These are phyloP conservation scores for Nebria ingens DNA, from an alignment of 1,140 invertebrate species.

Conservation along the genomic window DNA sequence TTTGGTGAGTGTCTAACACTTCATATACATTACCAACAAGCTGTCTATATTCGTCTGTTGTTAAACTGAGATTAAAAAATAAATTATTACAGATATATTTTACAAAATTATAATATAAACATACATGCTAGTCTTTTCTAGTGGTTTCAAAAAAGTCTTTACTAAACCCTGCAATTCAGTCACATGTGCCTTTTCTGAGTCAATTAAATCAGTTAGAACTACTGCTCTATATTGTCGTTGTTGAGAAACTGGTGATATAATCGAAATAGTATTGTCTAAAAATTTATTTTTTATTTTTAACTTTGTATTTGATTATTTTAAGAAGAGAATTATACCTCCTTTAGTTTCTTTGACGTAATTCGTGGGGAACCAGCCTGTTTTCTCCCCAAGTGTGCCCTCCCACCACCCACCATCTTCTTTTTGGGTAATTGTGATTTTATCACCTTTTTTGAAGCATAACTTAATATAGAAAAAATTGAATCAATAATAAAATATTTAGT, in stretches of 20 bases:
- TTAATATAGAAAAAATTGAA: conserved; percentile 36
- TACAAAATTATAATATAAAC: conserved; percentile 30
- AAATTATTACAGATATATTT: conserved; percentile 23
- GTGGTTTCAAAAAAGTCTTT: conserved; percentile 71
- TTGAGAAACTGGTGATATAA: conserved; percentile 52
- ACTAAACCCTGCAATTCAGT: conserved; percentile 76
- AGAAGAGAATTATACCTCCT: conserved; percentile 32
- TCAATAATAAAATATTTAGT: conserved; percentile 2
- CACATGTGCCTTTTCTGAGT: conserved; percentile 84
- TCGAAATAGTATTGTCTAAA: conserved; percentile 38
- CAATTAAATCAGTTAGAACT: conserved; percentile 86
- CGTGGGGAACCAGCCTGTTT: conserved; percentile 97
- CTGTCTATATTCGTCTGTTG: conserved; percentile 72
- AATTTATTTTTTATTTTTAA: conserved; percentile 16
- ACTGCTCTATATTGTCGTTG: conserved; percentile 60
- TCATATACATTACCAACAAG: conserved; percentile 82
- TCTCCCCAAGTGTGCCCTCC: conserved; percentile 90
- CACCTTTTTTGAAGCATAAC: conserved; percentile 92
- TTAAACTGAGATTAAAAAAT: no score
- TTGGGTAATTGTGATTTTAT: conserved; percentile 88
- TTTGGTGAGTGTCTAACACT: conserved; percentile 71
- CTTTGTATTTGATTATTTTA: background rate
- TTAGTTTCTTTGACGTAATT: conserved; percentile 92
- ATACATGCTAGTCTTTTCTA: conserved; percentile 79
- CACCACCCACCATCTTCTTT: conserved; percentile 90